Evolutionary conservation across 2,888 invertebrate genomes (phyloP).

Genomic region (Ceratothoa steindachneri): DNA sequence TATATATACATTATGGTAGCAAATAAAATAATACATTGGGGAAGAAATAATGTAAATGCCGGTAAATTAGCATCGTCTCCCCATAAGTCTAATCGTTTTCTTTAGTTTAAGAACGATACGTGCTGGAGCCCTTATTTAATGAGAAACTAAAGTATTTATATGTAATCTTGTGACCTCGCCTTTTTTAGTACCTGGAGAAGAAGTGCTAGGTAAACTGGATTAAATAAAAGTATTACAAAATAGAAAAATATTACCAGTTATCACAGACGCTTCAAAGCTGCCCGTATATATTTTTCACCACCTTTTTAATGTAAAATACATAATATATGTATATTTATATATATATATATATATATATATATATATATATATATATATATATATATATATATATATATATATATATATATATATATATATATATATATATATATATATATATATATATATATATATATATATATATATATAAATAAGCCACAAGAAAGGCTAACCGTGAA

Average conservation of each 20-base stretch:
- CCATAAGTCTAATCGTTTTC: background rate
- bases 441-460: constrained; percentile 10
- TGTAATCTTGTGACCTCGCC: background rate
- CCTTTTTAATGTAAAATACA: background rate
- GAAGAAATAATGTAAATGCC: background rate
- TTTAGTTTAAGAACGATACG: background rate
- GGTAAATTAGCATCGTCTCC: background rate
- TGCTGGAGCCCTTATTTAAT: background rate
- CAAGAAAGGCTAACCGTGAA: background rate
- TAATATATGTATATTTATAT: constrained; percentile 15
- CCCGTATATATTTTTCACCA: background rate
- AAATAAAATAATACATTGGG: background rate
- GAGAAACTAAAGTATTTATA: background rate
- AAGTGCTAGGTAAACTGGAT: background rate
- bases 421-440: constrained; percentile 8
- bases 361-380: constrained; percentile 7
- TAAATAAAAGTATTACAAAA: background rate
- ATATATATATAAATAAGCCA: constrained; percentile 2
- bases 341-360: constrained; percentile 18
- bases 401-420: constrained; percentile 19
- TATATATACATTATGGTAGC: background rate
- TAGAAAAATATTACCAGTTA: background rate
- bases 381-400: constrained; percentile 12
- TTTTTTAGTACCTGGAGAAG: background rate
- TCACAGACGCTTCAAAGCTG: background rate